Evolutionary conservation across 2,113 vertebrate genomes (phyloP), one percentile per base, ranked within the genome.

Genomic region (Chlamydotis undulata): DNA sequence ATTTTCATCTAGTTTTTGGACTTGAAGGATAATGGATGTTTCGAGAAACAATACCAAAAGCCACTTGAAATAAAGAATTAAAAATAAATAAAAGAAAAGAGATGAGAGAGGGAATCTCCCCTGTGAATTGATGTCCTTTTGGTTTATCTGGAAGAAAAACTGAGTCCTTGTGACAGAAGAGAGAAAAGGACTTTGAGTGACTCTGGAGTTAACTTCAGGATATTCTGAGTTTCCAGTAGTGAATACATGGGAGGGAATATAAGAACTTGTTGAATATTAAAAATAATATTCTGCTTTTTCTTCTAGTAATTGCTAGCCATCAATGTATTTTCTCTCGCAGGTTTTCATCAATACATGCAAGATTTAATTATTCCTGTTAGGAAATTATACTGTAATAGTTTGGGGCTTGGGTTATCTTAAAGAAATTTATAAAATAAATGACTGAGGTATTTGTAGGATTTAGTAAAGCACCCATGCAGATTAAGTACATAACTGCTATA

Each of bases 81-180:
- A 94, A 93, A 86, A 83, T 83, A 91, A 86, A 90, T 83, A 90
- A 57, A 75, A 86, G 45, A 35, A 45, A 59, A 64, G 65, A 82
- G 12, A 82, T 29, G 57, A 79, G 45, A 85, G 74, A 41, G 41
- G 19, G 37, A 90, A 21, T 16, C 18, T 94, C 87, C 56, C 56
- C 6, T n/a, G 68, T 78, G 90, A n/a, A 55, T 94, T 79, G 33
- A 4, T 76, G 68, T 95, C 85, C 64, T 86, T 77, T 81, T 68
- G 43, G 60, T 93, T 96, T 57, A 50, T 61, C 39, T 79, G 41
- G 21, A 79, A 67, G 35, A 28, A 86, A 81, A 93, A 37, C 15
- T 80, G 49, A 74, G 14, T 19, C 65, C 28, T 74, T 65, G 33
- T 83, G 79, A 29, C 68, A 59, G 28, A 52, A 79, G 18, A 7